These are phyloP conservation scores for Stictonetta naevosa DNA, from an alignment of 2,113 vertebrate species.

Conservation along the genomic window DNA sequence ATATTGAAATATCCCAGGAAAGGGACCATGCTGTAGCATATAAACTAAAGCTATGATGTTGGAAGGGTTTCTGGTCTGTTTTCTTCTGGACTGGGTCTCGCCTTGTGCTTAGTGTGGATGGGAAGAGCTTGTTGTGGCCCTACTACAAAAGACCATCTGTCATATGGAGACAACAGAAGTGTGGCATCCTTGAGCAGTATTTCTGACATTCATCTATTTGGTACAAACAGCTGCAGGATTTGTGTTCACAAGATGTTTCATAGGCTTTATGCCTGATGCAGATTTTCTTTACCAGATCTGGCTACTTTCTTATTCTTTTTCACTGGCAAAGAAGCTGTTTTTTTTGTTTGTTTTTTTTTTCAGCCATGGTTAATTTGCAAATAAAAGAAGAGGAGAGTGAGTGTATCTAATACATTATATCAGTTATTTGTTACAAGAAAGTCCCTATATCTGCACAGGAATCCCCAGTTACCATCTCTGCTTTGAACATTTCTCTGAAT, in stretches of 20 bases:
- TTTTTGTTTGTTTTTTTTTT: background rate
- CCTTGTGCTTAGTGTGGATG: fast-evolving
- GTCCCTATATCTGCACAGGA: background rate
- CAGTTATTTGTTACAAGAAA: background rate
- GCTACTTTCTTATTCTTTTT: background rate
- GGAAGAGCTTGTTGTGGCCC: background rate
- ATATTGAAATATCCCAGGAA: background rate
- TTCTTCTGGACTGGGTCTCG: background rate
- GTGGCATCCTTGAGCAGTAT: background rate
- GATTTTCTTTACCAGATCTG: background rate
- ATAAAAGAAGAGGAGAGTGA: background rate
- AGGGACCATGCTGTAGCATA: fast-evolving
- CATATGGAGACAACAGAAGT: background rate
- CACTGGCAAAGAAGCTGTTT: background rate
- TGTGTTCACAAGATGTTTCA: background rate
- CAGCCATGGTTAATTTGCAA: background rate
- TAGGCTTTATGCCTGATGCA: background rate
- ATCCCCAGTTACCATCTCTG: background rate
- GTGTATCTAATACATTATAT: background rate
- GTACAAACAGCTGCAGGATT: background rate
- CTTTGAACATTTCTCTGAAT: fast-evolving
- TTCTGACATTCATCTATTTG: background rate
- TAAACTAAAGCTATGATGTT: fast-evolving
- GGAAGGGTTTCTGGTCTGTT: background rate
- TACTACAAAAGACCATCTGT: background rate